Base-by-base conservation (phyloP, 2,113 vertebrate species). In the Brachypodius melanocephalos region DNA sequence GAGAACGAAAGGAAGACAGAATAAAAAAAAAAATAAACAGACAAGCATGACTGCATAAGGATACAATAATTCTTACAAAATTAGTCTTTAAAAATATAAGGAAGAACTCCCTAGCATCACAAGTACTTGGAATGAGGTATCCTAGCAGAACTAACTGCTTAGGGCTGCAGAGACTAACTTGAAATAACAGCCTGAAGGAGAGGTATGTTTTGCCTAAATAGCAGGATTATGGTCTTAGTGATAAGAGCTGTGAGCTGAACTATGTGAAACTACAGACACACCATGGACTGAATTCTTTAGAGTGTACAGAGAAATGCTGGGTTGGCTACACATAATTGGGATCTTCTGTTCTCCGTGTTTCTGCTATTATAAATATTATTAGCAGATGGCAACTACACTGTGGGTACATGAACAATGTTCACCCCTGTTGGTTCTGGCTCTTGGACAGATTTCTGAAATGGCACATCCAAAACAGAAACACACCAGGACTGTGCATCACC, bases 201-300 rank as follows among this genome's bases (percentile, higher is more conserved):
- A 88, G 51, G 85, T 80, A 94, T 82, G 78, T 89, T 80, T 79
- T 77, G 55, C 55, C 75, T 78, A 90, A 96, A 89, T 26, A 90
- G 63, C 18, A 85, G 69, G 80, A 89, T 91, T 92, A 79, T 67
- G 34, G 87, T 85, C 55, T 93, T 75, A 91, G 43, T 19, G 79
- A 74, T 93, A 88, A 88, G 25, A 45, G 12, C 42, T 58, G 57
- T 61, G 84, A 92, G 85, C 38, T 58, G 36, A 79, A 79, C 21
- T 61, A 85, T 26, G n/a, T 77, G 63, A 51, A 88, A 79, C 40
- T 62, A 63, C 45, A 69, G 78, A 77, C 45, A 68, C 6, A 3
- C 28, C 49, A 51, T 2, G 1, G 68, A 52, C 43, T 36, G 63
- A 88, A 88, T 54, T 74, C 76, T 55, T 58, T 34, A 54, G 48